A percentile compares a stretch with the other conserved stretches of the same genome.
Conservation (phyloP, 2,797 vertebrate genomes). For the Uromys caudimaculatus region DNA sequence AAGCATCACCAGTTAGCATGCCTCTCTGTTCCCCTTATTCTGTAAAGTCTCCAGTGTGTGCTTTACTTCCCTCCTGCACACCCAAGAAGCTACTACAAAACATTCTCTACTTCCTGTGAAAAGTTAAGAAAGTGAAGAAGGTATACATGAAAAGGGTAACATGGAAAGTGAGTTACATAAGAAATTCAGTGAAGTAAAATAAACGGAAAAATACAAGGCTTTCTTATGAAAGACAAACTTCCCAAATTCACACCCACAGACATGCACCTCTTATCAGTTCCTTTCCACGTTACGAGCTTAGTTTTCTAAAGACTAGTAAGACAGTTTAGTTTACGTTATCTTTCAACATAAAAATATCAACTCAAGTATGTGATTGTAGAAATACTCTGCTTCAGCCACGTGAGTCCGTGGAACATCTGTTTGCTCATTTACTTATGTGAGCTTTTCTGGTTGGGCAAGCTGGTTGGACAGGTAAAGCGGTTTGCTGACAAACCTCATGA, state of each 20-base stretch:
- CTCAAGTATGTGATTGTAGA: constrained; percentile 35
- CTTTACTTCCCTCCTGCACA: background rate
- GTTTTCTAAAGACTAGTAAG: background rate
- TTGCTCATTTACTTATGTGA: background rate
- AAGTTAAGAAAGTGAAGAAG: constrained; percentile 35
- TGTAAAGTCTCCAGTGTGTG: background rate
- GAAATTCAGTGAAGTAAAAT: constrained; percentile 38
- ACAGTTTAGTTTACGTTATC: background rate
- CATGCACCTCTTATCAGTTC: background rate
- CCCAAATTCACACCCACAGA: background rate
- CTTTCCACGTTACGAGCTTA: background rate
- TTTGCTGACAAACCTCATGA: background rate
- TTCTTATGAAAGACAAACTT: constrained; percentile 16
- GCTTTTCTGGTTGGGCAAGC: background rate
- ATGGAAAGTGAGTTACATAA: constrained; percentile 10
- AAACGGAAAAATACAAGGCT: background rate
- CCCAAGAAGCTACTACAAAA: constrained; percentile 38
- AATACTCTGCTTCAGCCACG: background rate
- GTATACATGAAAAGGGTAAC: background rate
- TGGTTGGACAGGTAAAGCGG: background rate
- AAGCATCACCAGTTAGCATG: background rate
- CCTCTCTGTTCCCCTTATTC: constrained; percentile 37
- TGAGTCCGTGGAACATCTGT: background rate
- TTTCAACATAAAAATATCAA: constrained; percentile 49
- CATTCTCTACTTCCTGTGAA: background rate